Base-by-base conservation (phyloP, 2,888 invertebrate species). In the Chaetoderma sp. region DNA sequence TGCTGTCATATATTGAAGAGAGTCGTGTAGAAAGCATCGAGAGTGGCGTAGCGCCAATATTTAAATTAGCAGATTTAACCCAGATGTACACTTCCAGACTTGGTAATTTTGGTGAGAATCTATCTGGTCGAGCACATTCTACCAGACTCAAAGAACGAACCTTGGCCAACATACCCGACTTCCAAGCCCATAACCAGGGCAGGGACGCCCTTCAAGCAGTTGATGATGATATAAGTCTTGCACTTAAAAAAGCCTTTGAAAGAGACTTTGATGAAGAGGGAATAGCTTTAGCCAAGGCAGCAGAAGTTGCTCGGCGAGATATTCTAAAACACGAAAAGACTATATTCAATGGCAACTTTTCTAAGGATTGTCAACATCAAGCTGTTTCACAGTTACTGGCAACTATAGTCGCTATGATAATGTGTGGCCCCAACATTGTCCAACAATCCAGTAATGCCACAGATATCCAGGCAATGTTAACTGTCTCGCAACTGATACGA, bases 201-300 rank as follows among this genome's bases (percentile, higher is more conserved):
- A 86, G 83, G 75, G 49, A 65, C 21, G 36, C 47, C 4, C n/a
- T 60, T 8, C 36, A 65, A 6, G 30, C 28, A 2, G 47, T 42
- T 18, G 42, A 36, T n/a, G 47, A 54, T 16, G 58, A 65, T 30
- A 18, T 62, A n/a, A 63, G 45, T 21, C 8, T 27, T 18, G 56
- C 56, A n/a, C 10, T 61, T 16, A 2, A 28, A 28, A 42, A 36
- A 23, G 32, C 32, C 18, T 27, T 5, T 28, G 30, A 30, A 6
- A 21, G 25, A 13, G 49, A 56, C 23, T 60, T 59, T 54, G 55
- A 61, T 42, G 47, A 52, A 25, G 65, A 68, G 5, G 65, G 55
- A 13, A 18, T 68, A 10, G 16, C 47, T 25, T 42, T 68, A 13
- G 44, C 65, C 32, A 55, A 39, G 25, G 36, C 52, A 32, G 62